Conservation (phyloP, 2,797 vertebrate species). For the Syndactyla subalaris region DNA sequence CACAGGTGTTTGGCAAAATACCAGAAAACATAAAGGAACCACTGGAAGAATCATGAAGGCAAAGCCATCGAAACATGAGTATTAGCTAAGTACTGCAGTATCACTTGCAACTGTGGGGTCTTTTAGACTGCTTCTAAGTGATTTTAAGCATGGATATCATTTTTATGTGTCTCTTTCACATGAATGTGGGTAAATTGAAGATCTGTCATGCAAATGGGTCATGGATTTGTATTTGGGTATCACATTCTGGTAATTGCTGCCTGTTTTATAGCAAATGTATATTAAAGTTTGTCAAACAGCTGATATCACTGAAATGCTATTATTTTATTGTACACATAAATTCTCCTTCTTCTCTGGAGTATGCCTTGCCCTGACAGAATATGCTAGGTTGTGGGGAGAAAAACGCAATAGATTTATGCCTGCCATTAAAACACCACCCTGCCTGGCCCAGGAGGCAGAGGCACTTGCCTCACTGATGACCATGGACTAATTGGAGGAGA, state of each 20-base stretch:
- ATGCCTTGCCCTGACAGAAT: conserved; percentile 15
- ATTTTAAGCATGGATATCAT: conserved; percentile 71
- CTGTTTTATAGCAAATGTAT: conserved; percentile 52
- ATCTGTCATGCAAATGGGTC: conserved; percentile 56
- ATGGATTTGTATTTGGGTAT: conserved; percentile 56
- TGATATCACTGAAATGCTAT: conserved; percentile 36
- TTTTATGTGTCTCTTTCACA: conserved; percentile 70
- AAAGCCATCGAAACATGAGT: conserved; percentile 74
- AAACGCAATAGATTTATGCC: conserved; percentile 32
- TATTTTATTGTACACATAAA: conserved; percentile 39
- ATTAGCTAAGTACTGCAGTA: conserved; percentile 68
- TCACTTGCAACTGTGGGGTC: conserved; percentile 72
- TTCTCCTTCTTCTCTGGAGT: conserved; percentile 12
- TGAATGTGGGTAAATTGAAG: conserved; percentile 57
- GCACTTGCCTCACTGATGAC: background rate
- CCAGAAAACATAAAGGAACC: conserved; percentile 72
- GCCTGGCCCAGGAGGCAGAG: background rate
- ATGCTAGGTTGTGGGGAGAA: background rate
- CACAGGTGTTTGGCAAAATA: conserved; percentile 83
- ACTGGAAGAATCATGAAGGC: conserved; percentile 68
- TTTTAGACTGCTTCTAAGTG: conserved; percentile 69
- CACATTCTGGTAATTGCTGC: conserved; percentile 43
- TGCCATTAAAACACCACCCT: conserved; percentile 18
- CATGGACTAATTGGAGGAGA: background rate
- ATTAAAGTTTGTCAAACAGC: conserved; percentile 50